Evolutionary conservation across 2,797 vertebrate species (phyloP), one percentile per base, ranked within the genome.

Genomic region (Phoeniculus purpureus): DNA sequence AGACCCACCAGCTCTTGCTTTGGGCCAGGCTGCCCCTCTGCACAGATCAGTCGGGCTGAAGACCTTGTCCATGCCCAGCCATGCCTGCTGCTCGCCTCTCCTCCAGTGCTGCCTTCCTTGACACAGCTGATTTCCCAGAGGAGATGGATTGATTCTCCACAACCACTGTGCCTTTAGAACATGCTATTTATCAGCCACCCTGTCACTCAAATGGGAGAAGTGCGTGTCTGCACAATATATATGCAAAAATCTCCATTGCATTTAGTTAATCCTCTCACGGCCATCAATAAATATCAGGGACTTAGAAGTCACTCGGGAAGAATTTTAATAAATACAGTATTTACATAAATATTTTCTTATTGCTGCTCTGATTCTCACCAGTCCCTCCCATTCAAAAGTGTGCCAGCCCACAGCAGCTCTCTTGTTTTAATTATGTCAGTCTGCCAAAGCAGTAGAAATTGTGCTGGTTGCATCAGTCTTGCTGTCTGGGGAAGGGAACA

Each of bases 71-170:
- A 48, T 51, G 37, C 40, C 40, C 12, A 32, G 74, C 19, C 3
- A 0, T 29, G 61, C 34, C 66, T 80, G 32, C 59, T 31, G 73
- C 76, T 79, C 62, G 34, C 61, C 62, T 83, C 64, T 31, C 47
- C 51, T 48, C 47, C 47, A 4, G 27, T 7, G 9, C 16, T 87
- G 71, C 66, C 52, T 91, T 55, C 77, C 73, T 20, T 62, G 73
- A 52, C 93, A 86, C 81, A 75, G 81, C 55, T 86, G 52, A 84
- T 95, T 93, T 86, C 94, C 91, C 92, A 23, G 71, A 65, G 89
- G 93, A 95, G 95, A 87, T 67, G 79, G 89, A 95, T 92, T 88
- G 93, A 45, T 95, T 77, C 83, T 85, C 22, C 22, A 43, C 45
- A 61, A 31, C 65, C 55, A 4, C 73, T 23, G 34, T 40, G 87